Conservation (phyloP, 30 jellyfish, hydroid and myxozoan genomes). For the Aurelia sp. region DNA sequence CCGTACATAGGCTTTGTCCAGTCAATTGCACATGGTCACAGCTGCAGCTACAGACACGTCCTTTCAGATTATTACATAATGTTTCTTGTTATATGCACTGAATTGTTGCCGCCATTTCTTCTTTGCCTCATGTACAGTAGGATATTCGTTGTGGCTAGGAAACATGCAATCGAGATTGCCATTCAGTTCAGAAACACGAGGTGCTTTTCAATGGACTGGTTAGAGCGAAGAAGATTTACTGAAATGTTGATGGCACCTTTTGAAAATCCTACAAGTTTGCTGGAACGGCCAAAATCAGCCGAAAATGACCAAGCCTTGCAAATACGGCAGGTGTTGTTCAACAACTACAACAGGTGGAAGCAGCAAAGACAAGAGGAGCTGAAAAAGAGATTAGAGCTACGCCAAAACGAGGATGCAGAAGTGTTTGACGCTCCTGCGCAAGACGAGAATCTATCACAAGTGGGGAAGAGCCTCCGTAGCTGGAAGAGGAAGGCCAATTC, state of each 20-base stretch:
- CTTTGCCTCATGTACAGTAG: conserved; percentile 45
- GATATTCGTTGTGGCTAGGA: conserved; percentile 41
- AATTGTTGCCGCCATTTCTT: conserved; percentile 43
- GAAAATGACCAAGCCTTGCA: conserved; percentile 17
- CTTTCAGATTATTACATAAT: conserved; percentile 17
- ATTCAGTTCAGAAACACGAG: conserved; percentile 24
- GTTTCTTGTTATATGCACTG: conserved; percentile 31
- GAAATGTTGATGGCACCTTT: conserved; percentile 43
- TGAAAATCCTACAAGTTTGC: not conserved
- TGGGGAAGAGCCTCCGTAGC: conserved; percentile 35
- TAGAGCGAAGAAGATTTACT: conserved; percentile 23
- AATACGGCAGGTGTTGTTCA: conserved; percentile 21
- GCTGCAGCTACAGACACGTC: conserved; percentile 21
- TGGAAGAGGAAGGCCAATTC: conserved; percentile 46
- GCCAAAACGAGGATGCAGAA: not conserved
- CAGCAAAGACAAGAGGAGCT: conserved; percentile 18
- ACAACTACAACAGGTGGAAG: conserved; percentile 34
- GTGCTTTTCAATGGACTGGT: conserved; percentile 32
- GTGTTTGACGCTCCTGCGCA: conserved; percentile 16
- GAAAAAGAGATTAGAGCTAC: not conserved
- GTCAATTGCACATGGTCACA: too few species aligned
- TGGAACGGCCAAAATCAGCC: not conserved
- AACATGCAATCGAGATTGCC: conserved; percentile 66
- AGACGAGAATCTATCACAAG: conserved; percentile 16
- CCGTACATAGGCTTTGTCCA: not conserved